Evolutionary conservation across 2,797 vertebrate species (phyloP).

Genomic region (Danio aesculapii): DNA sequence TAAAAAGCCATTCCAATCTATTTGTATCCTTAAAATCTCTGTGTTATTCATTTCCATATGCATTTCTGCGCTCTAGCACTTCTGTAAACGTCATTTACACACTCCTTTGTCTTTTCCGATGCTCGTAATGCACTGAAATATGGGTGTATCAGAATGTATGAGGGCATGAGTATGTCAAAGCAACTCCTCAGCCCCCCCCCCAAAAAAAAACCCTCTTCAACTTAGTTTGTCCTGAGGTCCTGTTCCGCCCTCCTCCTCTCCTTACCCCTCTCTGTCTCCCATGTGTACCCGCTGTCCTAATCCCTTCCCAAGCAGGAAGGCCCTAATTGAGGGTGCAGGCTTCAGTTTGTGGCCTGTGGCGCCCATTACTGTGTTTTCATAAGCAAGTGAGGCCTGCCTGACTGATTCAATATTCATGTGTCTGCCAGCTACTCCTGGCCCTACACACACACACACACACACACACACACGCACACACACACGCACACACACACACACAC

Average conservation of each 20-base stretch:
- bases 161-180: conserved; percentile 30
- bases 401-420: conserved; percentile 91
- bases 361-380: conserved; percentile 89
- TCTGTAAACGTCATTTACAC: conserved; percentile 18
- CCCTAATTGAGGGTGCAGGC: conserved; percentile 89
- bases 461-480: conserved; percentile 80
- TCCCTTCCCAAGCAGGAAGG: conserved; percentile 88
- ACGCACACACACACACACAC: no score
- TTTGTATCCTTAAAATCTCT: conserved; percentile 24
- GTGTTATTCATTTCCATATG: conserved; percentile 25
- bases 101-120: conserved; percentile 39
- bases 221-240: conserved; percentile 82
- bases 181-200: conserved; percentile 61
- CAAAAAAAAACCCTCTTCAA: conserved; percentile 39
- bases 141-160: conserved; percentile 69
- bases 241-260: conserved; percentile 78
- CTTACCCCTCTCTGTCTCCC: conserved; percentile 76
- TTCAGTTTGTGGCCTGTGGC: conserved; percentile 89
- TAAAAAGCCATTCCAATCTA: no score
- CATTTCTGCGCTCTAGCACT: conserved; percentile 16
- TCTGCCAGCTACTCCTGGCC: conserved; percentile 87
- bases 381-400: conserved; percentile 88
- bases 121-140: conserved; percentile 28
- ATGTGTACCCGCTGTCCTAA: conserved; percentile 82
- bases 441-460: conserved; percentile 80